These are phyloP conservation scores for Gopherus evgoodei DNA, from an alignment of 2,113 vertebrate species.

Conservation along the genomic window DNA sequence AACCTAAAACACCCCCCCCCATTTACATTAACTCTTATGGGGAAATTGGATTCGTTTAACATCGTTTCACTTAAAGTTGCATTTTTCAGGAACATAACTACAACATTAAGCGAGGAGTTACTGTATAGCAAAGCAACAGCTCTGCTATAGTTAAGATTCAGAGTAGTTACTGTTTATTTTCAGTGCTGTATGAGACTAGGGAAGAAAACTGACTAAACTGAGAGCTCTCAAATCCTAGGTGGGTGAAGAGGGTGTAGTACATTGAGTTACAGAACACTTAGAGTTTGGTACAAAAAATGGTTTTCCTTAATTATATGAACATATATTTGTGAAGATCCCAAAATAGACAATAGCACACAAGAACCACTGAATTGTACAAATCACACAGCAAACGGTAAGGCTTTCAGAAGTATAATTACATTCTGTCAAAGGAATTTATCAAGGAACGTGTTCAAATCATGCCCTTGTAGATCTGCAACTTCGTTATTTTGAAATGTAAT, in stretches of 20 bases:
- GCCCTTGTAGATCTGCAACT: neutral
- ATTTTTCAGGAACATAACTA: too few relatives aligned
- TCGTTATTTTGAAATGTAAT: conserved; percentile 33
- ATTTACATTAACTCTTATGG: too few relatives aligned
- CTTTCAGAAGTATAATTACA: conserved; percentile 17
- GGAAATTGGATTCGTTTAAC: too few relatives aligned
- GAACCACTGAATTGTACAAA: conserved; percentile 93
- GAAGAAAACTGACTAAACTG: conserved; percentile 30
- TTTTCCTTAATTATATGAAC: conserved; percentile 86
- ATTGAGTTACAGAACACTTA: conserved; percentile 40
- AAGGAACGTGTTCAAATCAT: conserved; percentile 10
- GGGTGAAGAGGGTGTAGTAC: conserved; percentile 51
- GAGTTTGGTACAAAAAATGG: conserved; percentile 19
- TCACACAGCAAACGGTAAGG: conserved; percentile 90
- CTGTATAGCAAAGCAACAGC: conserved; percentile 64
- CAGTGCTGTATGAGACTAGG: conserved; percentile 19
- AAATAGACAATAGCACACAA: conserved; percentile 93
- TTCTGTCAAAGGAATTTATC: neutral
- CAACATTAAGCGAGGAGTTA: too few relatives aligned
- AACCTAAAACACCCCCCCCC: too few relatives aligned
- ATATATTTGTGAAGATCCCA: conserved; percentile 90
- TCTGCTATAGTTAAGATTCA: conserved; percentile 28
- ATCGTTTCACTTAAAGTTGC: too few relatives aligned
- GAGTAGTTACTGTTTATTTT: conserved; percentile 42
- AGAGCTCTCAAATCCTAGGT: conserved; percentile 40